phyloP scores from a whole-genome alignment of 2,113 vertebrate genomes.

The Microtus montanus region DNA sequence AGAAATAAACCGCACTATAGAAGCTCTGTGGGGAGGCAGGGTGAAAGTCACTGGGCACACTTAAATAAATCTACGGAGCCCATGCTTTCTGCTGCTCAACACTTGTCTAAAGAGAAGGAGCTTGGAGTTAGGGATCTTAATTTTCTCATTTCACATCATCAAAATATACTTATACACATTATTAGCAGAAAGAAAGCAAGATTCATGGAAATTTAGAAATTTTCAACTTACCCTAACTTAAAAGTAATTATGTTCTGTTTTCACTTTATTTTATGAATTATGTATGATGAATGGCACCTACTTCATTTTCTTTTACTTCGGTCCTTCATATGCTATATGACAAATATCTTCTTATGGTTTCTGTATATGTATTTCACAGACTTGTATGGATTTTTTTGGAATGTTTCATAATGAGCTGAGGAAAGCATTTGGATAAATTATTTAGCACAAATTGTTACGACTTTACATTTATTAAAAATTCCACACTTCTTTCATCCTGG shows the following conservation, averaged over 20 bases:
- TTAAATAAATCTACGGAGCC: neutral
- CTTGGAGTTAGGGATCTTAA: neutral
- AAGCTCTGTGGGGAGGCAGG: neutral
- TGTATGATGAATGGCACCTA: neutral
- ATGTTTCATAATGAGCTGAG: constrained; percentile 3
- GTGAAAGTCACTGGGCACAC: neutral
- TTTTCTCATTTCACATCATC: neutral
- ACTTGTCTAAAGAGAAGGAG: neutral
- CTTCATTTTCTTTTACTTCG: neutral
- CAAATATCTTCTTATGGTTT: constrained; percentile 5
- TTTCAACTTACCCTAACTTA: neutral
- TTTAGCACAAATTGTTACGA: neutral
- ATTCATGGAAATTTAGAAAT: neutral
- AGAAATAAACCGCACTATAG: constrained; percentile 46
- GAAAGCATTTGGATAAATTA: neutral
- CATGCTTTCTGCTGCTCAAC: neutral
- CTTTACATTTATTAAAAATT: constrained; percentile 47
- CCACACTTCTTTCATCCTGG: neutral
- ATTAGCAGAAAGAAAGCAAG: constrained; percentile 16
- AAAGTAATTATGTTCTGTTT: constrained; percentile 16
- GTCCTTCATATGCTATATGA: neutral
- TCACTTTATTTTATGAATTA: constrained; percentile 5
- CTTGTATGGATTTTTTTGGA: neutral
- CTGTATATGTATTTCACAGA: neutral
- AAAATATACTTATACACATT: neutral